A percentile compares a stretch with the other conserved stretches of the same genome.
Evolutionary conservation across 2,113 vertebrate genomes (phyloP).

Genomic region (Caretta caretta): DNA sequence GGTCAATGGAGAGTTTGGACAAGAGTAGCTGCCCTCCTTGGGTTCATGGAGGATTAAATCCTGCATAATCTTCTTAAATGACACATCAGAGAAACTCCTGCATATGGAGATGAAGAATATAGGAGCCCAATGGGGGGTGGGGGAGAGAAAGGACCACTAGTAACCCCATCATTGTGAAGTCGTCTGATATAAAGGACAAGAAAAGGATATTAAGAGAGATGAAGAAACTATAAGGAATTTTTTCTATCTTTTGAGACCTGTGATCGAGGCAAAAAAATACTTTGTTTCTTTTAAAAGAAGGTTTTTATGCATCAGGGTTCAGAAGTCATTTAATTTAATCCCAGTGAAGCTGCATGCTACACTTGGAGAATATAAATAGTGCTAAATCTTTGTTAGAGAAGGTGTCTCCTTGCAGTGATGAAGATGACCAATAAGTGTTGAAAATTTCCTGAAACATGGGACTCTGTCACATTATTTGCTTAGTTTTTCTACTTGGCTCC

Average conservation of each 20-base stretch:
- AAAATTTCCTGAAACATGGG: conserved; percentile 11
- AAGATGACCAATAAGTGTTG: not conserved
- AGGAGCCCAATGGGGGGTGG: not conserved
- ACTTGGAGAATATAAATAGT: not conserved
- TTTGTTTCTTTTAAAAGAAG: not conserved
- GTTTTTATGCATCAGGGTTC: not conserved
- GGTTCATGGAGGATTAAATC: not conserved
- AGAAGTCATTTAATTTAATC: not conserved
- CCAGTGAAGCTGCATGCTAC: not conserved
- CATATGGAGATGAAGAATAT: not conserved
- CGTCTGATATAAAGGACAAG: not conserved
- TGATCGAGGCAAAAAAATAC: conserved; percentile 1
- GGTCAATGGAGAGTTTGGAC: not conserved
- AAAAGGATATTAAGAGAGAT: not conserved
- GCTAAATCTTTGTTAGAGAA: not conserved
- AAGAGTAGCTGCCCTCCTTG: not conserved
- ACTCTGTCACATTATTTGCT: not conserved
- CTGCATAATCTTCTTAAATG: not conserved
- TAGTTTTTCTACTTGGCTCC: conserved; percentile 22
- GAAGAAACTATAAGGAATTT: not conserved
- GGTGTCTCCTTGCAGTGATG: not conserved
- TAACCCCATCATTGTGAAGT: not conserved
- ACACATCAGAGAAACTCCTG: not conserved
- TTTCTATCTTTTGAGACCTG: not conserved
- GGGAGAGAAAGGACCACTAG: not conserved